Conservation (phyloP, 2,797 vertebrate genomes). For the Acanthurus lineatus region DNA sequence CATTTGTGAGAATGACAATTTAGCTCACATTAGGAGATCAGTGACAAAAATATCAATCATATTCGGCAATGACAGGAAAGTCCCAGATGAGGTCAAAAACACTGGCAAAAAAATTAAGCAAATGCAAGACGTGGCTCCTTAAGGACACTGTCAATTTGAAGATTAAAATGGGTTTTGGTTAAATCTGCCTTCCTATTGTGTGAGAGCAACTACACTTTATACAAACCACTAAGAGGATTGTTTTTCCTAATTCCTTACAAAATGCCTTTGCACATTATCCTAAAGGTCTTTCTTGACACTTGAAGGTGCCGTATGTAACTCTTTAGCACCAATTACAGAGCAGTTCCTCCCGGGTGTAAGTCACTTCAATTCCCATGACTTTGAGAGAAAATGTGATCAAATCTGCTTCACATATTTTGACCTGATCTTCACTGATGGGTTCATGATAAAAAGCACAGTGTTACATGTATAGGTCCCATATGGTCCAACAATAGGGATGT, state of each 20-base stretch:
- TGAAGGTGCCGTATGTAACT: too few relatives aligned
- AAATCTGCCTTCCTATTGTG: not conserved
- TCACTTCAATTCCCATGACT: too few relatives aligned
- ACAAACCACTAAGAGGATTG: constrained; percentile 8
- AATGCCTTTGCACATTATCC: not conserved
- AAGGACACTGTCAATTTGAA: not conserved
- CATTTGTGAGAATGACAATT: constrained; percentile 3
- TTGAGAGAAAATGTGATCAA: too few relatives aligned
- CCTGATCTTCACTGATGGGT: too few relatives aligned
- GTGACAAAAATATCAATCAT: too few relatives aligned
- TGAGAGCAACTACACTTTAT: not conserved
- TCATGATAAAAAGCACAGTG: too few relatives aligned
- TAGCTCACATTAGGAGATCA: not conserved
- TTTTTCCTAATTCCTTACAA: not conserved
- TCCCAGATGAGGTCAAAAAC: constrained; percentile 24
- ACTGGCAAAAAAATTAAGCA: not conserved
- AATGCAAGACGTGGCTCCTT: not conserved
- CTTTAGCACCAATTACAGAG: too few relatives aligned
- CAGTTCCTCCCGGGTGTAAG: too few relatives aligned
- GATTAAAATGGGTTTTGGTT: not conserved
- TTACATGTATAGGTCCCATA: too few relatives aligned
- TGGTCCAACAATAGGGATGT: too few relatives aligned
- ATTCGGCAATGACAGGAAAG: not conserved
- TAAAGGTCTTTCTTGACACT: not conserved
- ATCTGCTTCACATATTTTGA: too few relatives aligned